Evolutionary conservation across 2,113 vertebrate genomes (phyloP).

Genomic region (Syngnathus typhle): DNA sequence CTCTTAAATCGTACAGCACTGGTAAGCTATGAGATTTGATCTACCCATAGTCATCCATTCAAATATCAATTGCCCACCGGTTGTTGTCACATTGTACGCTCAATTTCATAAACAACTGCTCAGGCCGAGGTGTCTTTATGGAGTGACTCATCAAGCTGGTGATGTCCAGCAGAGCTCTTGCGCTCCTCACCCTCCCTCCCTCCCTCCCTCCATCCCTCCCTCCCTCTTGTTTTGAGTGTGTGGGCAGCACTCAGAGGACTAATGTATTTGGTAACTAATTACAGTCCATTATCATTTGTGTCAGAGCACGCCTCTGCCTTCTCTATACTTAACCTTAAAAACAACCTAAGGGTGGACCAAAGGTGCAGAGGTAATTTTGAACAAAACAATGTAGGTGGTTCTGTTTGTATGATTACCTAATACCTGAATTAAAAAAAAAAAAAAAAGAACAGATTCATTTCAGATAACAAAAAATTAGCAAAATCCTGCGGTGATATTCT

Average conservation of each 20-base stretch:
- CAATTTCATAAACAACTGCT: slow-evolving; percentile 16
- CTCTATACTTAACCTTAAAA: slow-evolving; percentile 5
- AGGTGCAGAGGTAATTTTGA: not conserved
- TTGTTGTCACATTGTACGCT: too few species aligned
- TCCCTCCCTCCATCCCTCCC: slow-evolving; percentile 15
- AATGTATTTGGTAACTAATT: slow-evolving; percentile 64
- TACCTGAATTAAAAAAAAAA: slow-evolving; percentile 11
- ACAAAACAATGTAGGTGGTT: slow-evolving; percentile 45
- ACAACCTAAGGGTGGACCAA: slow-evolving; percentile 27
- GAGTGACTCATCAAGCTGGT: slow-evolving; percentile 50
- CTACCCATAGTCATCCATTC: not conserved
- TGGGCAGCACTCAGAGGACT: slow-evolving; percentile 56
- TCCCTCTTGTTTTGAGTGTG: slow-evolving; percentile 35
- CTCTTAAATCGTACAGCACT: slow-evolving; percentile 83
- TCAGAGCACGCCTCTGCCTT: slow-evolving; percentile 26
- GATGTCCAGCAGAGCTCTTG: slow-evolving; percentile 35
- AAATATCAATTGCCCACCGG: not conserved
- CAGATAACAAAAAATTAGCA: not conserved
- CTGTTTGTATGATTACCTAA: slow-evolving; percentile 46
- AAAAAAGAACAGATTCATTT: not conserved
- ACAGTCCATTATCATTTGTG: slow-evolving; percentile 53
- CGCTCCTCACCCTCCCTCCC: slow-evolving; percentile 16
- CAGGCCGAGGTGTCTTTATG: slow-evolving; percentile 17
- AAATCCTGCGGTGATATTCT: not conserved
- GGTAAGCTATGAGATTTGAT: slow-evolving; percentile 67